Conservation (phyloP, 2,888 invertebrate species). For the Heteromurus nitidus region DNA sequence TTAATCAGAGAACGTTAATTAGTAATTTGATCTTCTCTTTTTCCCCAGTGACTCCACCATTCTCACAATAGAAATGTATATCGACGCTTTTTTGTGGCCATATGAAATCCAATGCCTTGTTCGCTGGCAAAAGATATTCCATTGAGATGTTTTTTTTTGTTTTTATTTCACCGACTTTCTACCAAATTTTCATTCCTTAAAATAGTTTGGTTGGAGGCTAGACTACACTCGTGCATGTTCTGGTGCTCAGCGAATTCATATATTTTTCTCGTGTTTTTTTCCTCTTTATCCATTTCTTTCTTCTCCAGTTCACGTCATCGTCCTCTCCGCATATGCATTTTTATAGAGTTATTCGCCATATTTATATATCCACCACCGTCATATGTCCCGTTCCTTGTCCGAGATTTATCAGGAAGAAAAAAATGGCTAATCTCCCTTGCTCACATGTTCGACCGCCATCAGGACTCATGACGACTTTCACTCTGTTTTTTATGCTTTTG, state of each 20-base stretch:
- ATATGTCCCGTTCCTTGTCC: conserved; percentile 2
- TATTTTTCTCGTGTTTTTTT: not conserved
- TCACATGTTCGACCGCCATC: conserved; percentile 45
- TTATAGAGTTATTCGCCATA: not conserved
- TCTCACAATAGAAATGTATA: not conserved
- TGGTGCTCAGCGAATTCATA: too few species aligned
- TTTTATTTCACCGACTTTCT: not conserved
- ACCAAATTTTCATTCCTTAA: not conserved
- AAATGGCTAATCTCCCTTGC: conserved; percentile 28
- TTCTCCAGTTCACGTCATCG: too few species aligned
- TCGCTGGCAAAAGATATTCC: not conserved
- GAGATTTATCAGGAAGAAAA: conserved; percentile 34
- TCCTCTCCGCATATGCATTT: conserved; percentile 39
- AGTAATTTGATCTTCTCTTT: conserved; percentile 5
- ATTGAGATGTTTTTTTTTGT: too few species aligned
- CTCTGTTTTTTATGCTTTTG: not conserved
- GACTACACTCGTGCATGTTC: too few species aligned
- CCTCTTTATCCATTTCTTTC: too few species aligned
- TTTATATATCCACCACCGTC: too few species aligned
- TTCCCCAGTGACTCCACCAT: not conserved
- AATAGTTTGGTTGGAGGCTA: not conserved
- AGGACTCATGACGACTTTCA: conserved; percentile 44
- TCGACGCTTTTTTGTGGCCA: not conserved
- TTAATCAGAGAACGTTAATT: conserved; percentile 20
- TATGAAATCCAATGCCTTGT: not conserved